Evolutionary conservation across 2,113 vertebrate species (phyloP), one percentile per base, ranked within the genome.

Genomic region (Phalacrocorax aristotelis): DNA sequence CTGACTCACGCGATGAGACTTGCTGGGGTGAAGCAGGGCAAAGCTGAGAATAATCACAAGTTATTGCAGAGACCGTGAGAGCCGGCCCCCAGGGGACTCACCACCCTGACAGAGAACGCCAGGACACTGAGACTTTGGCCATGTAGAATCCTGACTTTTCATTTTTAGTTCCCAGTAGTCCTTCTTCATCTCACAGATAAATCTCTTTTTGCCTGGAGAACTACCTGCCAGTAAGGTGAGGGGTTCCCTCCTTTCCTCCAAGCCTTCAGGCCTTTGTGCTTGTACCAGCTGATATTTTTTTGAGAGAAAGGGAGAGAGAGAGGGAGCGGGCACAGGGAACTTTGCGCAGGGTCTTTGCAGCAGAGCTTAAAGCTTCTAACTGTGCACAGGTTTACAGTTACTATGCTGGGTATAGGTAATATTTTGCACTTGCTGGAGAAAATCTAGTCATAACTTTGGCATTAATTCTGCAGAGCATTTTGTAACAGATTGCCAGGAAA

Each of bases 401-500:
- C 76, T 20, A 1, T 7, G 5, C 21, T 6, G 48, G 57, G 15
- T 19, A 6, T 10, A 23, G 84, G 54, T 29, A 11, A n/a, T 22
- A 9, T 68, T 69, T 44, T 1, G 3, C 34, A 5, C 9, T 14
- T 58, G 46, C 76, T 57, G 49, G 19, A 46, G 90, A 42, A 80
- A 87, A 85, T 57, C 78, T 57, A 78, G 38, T 68, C 49, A 1
- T 71, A 79, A 42, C 27, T 64, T 57, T 1, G 2, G 81, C 74
- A 51, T 66, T 72, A 58, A 14, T 95, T 89, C 89, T 58, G 81
- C 62, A 10, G 61, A 38, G 65, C 0, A 0, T 87, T 93, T 89
- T 57, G 95, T 49, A 91, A 91, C 89, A 85, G 89, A 54, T 72
- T 96, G 95, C 94, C 70, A 72, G 91, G 93, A 32, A 85, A 87